Conservation (phyloP, 1,140 invertebrate genomes). For the Neodiprion fabricii region DNA sequence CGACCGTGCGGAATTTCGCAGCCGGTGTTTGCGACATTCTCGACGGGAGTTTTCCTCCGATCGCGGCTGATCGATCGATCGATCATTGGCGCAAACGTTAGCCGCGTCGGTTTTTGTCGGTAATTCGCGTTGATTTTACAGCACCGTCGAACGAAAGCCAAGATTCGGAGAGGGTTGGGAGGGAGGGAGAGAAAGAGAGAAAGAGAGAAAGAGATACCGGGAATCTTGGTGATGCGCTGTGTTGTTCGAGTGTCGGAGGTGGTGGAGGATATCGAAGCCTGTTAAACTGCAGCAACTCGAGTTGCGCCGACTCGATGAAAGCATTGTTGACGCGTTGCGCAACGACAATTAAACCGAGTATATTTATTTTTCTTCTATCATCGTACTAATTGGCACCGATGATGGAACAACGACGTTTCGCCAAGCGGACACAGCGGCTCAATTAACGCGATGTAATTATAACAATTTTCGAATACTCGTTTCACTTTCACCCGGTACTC, state of each 20-base stretch:
- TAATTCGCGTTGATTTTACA: not conserved
- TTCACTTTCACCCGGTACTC: no score
- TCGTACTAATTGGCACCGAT: no score
- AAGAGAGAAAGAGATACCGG: slow-evolving; percentile 8
- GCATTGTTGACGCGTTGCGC: not conserved
- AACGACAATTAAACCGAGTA: not conserved
- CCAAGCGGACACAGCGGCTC: no score
- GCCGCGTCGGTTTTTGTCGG: no score
- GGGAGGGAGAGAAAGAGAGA: slow-evolving; percentile 13
- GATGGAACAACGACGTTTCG: no score
- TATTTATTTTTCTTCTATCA: not conserved
- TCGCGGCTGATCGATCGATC: no score
- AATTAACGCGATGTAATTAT: no score
- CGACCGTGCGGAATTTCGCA: slow-evolving; percentile 24
- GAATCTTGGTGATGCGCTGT: slow-evolving; percentile 8
- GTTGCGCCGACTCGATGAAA: no score
- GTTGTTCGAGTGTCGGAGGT: not conserved
- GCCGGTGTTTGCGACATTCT: slow-evolving; percentile 17
- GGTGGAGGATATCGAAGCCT: no score
- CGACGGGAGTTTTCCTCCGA: slow-evolving; percentile 12
- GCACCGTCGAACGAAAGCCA: not conserved
- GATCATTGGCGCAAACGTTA: no score
- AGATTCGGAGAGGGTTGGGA: slow-evolving; percentile 18
- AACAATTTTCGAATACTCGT: no score
- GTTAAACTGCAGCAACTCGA: no score